Evolutionary conservation across 2,797 vertebrate genomes (phyloP).

Genomic region (Muscicapa striata): DNA sequence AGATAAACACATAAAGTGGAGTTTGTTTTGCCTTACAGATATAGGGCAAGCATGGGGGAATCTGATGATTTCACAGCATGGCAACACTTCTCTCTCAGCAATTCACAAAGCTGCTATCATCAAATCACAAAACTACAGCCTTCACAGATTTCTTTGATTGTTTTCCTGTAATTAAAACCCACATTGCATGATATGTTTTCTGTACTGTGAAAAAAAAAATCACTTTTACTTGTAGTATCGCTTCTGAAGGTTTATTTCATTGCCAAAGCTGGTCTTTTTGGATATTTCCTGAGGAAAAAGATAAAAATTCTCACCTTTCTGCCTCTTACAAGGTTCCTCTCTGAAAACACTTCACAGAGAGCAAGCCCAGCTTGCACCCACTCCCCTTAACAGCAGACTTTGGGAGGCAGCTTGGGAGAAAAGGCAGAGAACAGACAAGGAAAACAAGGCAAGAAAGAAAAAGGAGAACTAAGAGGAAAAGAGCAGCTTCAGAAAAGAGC

Average conservation of each 20-base stretch:
- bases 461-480: neutral
- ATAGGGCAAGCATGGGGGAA: neutral
- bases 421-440: neutral
- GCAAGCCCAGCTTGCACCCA: neutral
- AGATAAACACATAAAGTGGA: neutral
- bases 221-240: neutral
- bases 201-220: neutral
- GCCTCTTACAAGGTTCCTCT: neutral
- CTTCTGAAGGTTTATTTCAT: neutral
- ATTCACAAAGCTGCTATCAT: neutral
- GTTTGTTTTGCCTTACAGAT: neutral
- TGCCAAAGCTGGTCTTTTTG: neutral
- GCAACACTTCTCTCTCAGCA: neutral
- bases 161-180: slow-evolving; percentile 43
- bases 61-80: slow-evolving; percentile 18
- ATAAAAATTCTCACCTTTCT: slow-evolving; percentile 36
- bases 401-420: neutral
- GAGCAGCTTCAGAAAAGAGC: neutral
- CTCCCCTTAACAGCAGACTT: neutral
- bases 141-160: neutral
- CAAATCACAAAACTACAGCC: neutral
- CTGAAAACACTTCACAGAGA: neutral
- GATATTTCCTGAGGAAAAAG: slow-evolving; percentile 4
- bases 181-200: neutral
- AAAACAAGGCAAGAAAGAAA: neutral